Evolutionary conservation across 2,888 invertebrate species (phyloP), one percentile per base, ranked within the genome.

Genomic region (Apotomis turbidana): DNA sequence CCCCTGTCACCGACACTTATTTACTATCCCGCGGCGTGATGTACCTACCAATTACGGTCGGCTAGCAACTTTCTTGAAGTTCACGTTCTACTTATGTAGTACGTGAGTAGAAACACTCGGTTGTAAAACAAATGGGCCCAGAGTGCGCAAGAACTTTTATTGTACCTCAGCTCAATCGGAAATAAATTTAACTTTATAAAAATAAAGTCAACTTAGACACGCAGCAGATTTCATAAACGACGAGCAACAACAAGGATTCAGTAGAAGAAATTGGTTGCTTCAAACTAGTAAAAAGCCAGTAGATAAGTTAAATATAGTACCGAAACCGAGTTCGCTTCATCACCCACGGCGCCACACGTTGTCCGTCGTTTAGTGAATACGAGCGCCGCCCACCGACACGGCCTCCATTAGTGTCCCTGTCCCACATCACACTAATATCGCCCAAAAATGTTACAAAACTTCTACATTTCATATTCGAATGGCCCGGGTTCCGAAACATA

Each of bases 21-120:
- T 84, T 81, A 82, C 78, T 82, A 81, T 82, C 75, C 77, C 77
- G 81, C 81, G 84, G 75, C 77, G 78, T 79, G 77, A 78, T 76
- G 78, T 78, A 78, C 80, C 78, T 78, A 78, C 80, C 78, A 80
- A 80, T 80, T 81, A 77, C 78, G 76, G 74, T 76, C 78, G 78
- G 76, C 75, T 54, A 52, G 63, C 44, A 70, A 64, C 55, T 61
- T 70, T 69, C 68, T 63, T 57, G 59, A 63, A 58, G 70, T 44
- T 57, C 62, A 57, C 4, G 41, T 62, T 55, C 5, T 55, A 41
- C 41, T 63, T 49, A 38, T 54, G 44, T 27, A 15, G 10, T 38
- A 64, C 15, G 41, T 55, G 54, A 41, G 5, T 13, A 5, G 36
- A 38, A 6, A 60, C 15, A 9, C 6, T 49, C 49, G 49, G 3